Evolutionary conservation across 2,113 vertebrate species (phyloP).

Genomic region (Poeciliopsis prolifica): DNA sequence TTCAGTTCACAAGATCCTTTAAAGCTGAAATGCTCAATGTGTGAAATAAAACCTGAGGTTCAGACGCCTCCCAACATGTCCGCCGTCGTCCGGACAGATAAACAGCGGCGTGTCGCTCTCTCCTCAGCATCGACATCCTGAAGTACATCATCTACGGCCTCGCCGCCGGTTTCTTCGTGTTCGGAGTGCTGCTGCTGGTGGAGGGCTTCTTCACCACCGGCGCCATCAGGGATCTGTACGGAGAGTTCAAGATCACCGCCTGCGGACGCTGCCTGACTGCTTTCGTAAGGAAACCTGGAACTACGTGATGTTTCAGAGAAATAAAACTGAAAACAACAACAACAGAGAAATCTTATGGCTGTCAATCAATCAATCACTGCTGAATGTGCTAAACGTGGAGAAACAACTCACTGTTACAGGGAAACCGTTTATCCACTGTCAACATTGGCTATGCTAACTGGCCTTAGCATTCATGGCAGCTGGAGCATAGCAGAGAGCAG

Average conservation of each 20-base stretch:
- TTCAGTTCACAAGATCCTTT: background rate
- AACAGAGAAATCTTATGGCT: too few relatives aligned
- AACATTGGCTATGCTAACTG: too few relatives aligned
- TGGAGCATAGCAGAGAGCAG: too few relatives aligned
- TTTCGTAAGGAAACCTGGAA: constrained; percentile 82
- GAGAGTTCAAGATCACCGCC: constrained; percentile 96
- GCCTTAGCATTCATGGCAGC: too few relatives aligned
- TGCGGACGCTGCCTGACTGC: constrained; percentile 95
- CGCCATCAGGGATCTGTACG: constrained; percentile 95
- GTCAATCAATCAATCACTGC: too few relatives aligned
- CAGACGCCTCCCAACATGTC: too few relatives aligned
- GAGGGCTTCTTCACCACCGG: constrained; percentile 99
- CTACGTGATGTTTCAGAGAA: background rate
- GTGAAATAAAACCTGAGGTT: too few relatives aligned
- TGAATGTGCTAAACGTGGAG: too few relatives aligned
- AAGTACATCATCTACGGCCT: constrained; percentile 98
- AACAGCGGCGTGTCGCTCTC: constrained; percentile 7
- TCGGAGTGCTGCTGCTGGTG: constrained; percentile 96
- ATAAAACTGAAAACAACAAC: background rate
- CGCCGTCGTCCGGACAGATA: too few relatives aligned
- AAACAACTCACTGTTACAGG: too few relatives aligned
- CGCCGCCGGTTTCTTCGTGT: constrained; percentile 96
- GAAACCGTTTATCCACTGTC: too few relatives aligned
- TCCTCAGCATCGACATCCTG: constrained; percentile 93
- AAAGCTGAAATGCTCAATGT: too few relatives aligned